These are phyloP conservation scores for Eulemur coronatus DNA, from an alignment of 2,797 vertebrate species.

Conservation along the genomic window DNA sequence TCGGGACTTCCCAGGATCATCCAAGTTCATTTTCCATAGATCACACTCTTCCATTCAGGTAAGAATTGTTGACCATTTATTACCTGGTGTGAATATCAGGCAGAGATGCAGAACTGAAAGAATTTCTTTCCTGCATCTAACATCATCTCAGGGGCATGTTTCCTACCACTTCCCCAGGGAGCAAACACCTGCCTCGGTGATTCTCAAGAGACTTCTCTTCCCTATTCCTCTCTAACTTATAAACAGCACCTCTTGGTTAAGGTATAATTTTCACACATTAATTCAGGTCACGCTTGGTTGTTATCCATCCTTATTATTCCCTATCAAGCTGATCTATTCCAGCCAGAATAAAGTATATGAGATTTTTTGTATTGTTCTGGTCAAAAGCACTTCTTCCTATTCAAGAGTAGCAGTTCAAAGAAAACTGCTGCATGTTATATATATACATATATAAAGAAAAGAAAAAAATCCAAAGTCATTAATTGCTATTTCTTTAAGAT, in stretches of 20 bases:
- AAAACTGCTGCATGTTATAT: background rate
- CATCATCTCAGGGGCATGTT: constrained; percentile 40
- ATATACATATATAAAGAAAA: constrained; percentile 16
- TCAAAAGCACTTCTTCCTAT: constrained; percentile 12
- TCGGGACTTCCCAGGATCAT: background rate
- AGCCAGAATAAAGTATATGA: background rate
- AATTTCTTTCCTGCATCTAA: constrained; percentile 48
- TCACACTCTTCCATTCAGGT: background rate
- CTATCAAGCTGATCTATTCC: background rate
- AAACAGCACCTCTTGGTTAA: constrained; percentile 10
- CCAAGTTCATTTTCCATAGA: background rate
- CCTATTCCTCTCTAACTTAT: constrained; percentile 33
- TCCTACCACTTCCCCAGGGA: constrained; percentile 70
- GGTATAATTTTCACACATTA: background rate
- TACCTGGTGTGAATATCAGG: constrained; percentile 37
- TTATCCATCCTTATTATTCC: background rate
- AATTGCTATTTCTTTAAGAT: constrained; percentile 69
- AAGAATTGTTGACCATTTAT: background rate
- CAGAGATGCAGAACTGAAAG: constrained; percentile 42
- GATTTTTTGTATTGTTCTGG: background rate
- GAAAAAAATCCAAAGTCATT: constrained; percentile 12
- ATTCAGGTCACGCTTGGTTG: background rate
- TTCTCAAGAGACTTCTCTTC: constrained; percentile 46
- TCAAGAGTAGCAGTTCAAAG: background rate
- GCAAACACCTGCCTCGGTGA: constrained; percentile 61